These are phyloP conservation scores for Gymnothorax javanicus DNA, from an alignment of 2,797 vertebrate genomes.

Conservation along the genomic window DNA sequence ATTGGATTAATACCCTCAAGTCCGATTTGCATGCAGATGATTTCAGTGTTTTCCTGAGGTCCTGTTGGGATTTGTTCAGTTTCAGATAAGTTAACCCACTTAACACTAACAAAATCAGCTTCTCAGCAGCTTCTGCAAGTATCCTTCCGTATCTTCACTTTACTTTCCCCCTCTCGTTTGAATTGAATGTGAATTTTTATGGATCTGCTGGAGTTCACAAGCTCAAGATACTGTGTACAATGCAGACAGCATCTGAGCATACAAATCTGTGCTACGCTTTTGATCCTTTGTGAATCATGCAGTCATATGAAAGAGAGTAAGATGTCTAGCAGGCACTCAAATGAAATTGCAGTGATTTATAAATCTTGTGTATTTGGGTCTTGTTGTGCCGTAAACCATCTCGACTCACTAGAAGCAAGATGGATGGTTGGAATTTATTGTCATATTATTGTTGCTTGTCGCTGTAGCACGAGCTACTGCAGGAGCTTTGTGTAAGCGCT, in stretches of 20 bases:
- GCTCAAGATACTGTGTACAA: neutral
- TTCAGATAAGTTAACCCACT: neutral
- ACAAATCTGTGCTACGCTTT: conserved; percentile 7
- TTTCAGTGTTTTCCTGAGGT: neutral
- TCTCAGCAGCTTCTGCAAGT: neutral
- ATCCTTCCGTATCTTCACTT: neutral
- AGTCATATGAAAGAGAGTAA: conserved; percentile 31
- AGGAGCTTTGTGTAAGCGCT: conserved; percentile 49
- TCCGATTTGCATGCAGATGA: neutral
- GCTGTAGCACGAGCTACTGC: conserved; percentile 22
- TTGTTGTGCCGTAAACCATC: conserved; percentile 55
- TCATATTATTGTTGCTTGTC: conserved; percentile 43
- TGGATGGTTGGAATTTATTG: conserved; percentile 53
- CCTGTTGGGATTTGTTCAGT: neutral
- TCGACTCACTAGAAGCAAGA: conserved; percentile 48
- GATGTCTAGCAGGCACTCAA: conserved; percentile 38
- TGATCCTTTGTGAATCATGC: conserved; percentile 39
- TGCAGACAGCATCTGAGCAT: neutral
- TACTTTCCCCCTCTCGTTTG: neutral
- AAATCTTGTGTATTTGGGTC: conserved; percentile 44
- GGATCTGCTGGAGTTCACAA: neutral
- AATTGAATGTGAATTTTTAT: neutral
- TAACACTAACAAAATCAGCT: neutral
- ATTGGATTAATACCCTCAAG: neutral
- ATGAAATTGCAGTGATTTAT: conserved; percentile 54